Base-by-base conservation (phyloP, 2,113 vertebrate species). In the Puma concolor region DNA sequence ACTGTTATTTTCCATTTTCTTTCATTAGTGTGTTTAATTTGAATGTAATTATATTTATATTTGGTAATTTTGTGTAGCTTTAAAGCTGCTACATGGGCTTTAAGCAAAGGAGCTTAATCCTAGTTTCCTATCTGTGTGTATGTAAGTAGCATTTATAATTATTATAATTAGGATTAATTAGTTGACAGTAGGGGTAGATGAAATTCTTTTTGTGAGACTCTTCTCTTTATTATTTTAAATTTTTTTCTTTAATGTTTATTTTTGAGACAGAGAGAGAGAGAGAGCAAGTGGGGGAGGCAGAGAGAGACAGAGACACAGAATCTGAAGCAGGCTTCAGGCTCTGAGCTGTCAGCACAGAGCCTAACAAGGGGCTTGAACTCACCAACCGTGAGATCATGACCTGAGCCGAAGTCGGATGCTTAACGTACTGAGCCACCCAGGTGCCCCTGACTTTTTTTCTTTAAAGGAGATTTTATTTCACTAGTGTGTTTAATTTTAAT, bases 21-120 rank as follows among this genome's bases (percentile, higher is more conserved):
- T 71, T 44, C 90, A 50, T 72, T 60, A 87, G 8, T 64, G 10
- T 71, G 15, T 91, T 96, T 92, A n/a, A 93, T 94, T 33, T 89
- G 11, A 94, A 91, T 91, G 36, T 81, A 72, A 57, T 48, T 84
- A 41, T 64, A 93, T 95, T 83, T 91, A 29, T 92, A 92, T 66
- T 92, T 89, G 54, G 25, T 38, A 52, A 41, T 88, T 95, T 95
- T 85, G 50, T 88, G 95, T 84, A 79, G 52, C 27, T 95, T 92
- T 96, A 89, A 97, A 96, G 29, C 60, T 88, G 33, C 76, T 44
- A 31, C 11, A 7, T 36, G 41, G 7, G 27, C 52, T 83, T 93
- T 72, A 54, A 67, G 14, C 60, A 74, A 72, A 94, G 48, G 36
- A 77, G 3, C 31, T 79, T 77, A 74, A 14, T 41, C 48, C 67